These are phyloP conservation scores for Leptopilina boulardi DNA, from an alignment of 1,140 invertebrate species.

Conservation along the genomic window DNA sequence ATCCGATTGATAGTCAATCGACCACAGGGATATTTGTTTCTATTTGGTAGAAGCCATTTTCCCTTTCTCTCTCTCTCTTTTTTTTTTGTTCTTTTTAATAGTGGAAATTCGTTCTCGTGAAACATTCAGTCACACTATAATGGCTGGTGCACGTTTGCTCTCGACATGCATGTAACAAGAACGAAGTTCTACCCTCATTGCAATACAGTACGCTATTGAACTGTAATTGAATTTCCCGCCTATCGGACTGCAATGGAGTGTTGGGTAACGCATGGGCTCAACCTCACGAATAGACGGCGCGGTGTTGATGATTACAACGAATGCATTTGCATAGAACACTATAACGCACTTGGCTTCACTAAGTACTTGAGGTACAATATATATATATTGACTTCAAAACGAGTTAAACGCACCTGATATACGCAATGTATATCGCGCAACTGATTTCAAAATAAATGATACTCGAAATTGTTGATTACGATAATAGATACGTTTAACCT, in stretches of 20 bases:
- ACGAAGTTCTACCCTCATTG: slow-evolving; percentile 37
- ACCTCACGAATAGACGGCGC: not conserved
- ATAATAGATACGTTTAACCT: too few species aligned
- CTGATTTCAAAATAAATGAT: not conserved
- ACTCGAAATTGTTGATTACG: not conserved
- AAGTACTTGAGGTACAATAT: not conserved
- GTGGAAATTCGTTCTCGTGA: slow-evolving; percentile 27
- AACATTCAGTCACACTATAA: slow-evolving; percentile 34
- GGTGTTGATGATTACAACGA: not conserved
- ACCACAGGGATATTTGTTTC: slow-evolving; percentile 4
- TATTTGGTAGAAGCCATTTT: not conserved
- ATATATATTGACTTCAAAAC: not conserved
- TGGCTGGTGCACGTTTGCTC: slow-evolving; percentile 39
- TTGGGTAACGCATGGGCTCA: slow-evolving; percentile 37
- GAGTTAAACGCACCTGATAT: slow-evolving; percentile 13
- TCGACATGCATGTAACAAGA: slow-evolving; percentile 40
- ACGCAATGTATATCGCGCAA: not conserved
- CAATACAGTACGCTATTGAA: slow-evolving; percentile 38
- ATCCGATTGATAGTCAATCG: slow-evolving; percentile 3
- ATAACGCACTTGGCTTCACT: slow-evolving; percentile 11
- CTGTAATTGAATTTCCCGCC: slow-evolving; percentile 48
- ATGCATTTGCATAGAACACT: slow-evolving; percentile 12
- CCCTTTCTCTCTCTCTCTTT: not conserved
- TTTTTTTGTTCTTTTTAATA: not conserved
- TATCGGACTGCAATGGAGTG: slow-evolving; percentile 39